Evolutionary conservation across 1,140 invertebrate genomes (phyloP), one percentile per base, ranked within the genome.

Genomic region (Diachasma alloeum): DNA sequence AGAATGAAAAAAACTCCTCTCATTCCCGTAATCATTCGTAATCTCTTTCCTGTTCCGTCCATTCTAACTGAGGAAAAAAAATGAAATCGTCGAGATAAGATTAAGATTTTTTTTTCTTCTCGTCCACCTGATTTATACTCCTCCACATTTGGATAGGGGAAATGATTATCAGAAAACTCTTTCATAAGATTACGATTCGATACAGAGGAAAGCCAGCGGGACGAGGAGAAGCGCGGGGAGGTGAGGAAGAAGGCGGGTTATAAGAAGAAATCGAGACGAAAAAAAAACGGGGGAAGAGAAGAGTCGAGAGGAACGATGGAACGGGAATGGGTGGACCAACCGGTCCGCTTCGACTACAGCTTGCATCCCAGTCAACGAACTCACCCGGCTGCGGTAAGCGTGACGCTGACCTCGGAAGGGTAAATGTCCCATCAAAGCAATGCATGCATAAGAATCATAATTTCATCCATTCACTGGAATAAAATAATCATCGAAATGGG

Each of bases 361-460:
- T 67, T 66, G 37, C n/a, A 66, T 15, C 46, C 44, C 68, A 76
- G 75, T 76, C 75, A 76, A 76, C 46, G 75, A 76, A 76, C 75
- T 76, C 71, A 36, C 24, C 10, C 13, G 24, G 26, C 68, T 63
- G 37, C 37, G 63, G n/a, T n/a, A n/a, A n/a, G n/a, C n/a, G n/a
- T 68, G 19, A 46, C 42, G 63, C 26, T 69, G 63, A 74, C 59
- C 63, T 44, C 37, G 44, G 22, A 36, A 63, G 42, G 68, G 46
- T 19, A 69, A 75, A 75, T 75, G 67, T 56, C 44, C 24, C 19
- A 37, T 70, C n/a, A 67, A 11, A 1, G 4, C 36, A 68, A 3
- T 37, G 66, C 8, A 68, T 13, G 1, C 9, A 22, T 68, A 37
- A 5, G n/a, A 48, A 8, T 48, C 4, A n/a, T n/a, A 5, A 48